Evolutionary conservation across 64 coral and sea anemone species (phyloP).

Genomic region (Trachythela sp.): DNA sequence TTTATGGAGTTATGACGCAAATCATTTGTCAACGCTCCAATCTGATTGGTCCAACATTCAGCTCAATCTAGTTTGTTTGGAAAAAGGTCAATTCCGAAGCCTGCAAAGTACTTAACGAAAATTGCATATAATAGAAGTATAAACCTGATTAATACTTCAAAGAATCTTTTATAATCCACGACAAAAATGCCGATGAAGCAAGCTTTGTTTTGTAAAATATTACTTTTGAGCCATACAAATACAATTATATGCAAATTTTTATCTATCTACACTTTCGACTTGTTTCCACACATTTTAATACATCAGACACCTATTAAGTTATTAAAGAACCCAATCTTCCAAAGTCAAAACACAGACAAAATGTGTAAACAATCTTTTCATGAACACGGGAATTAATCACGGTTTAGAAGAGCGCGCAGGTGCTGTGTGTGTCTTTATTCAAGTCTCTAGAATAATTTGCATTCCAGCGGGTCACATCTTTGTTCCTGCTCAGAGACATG

Average conservation of each 20-base stretch:
- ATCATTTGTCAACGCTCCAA: background rate
- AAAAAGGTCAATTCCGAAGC: background rate
- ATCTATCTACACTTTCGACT: background rate
- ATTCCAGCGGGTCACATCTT: background rate
- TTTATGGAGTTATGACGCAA: slow-evolving; percentile 32
- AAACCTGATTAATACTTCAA: background rate
- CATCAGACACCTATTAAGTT: background rate
- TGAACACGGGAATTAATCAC: background rate
- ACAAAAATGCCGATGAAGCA: background rate
- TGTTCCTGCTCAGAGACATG: background rate
- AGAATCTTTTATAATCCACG: background rate
- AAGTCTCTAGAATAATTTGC: no score
- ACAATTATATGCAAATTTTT: background rate
- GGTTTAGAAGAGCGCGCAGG: background rate
- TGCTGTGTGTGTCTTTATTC: background rate
- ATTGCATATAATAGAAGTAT: slow-evolving; percentile 11
- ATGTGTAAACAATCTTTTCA: slow-evolving; percentile 4
- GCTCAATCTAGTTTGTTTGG: background rate
- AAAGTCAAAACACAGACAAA: background rate
- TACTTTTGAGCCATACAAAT: background rate
- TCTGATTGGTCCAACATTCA: background rate
- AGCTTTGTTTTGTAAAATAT: background rate
- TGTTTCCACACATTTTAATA: background rate
- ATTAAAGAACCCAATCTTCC: background rate
- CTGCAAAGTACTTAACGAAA: background rate